Evolutionary conservation across 2,797 vertebrate species (phyloP), one percentile per base, ranked within the genome.

Genomic region (Cheirogaleus major): DNA sequence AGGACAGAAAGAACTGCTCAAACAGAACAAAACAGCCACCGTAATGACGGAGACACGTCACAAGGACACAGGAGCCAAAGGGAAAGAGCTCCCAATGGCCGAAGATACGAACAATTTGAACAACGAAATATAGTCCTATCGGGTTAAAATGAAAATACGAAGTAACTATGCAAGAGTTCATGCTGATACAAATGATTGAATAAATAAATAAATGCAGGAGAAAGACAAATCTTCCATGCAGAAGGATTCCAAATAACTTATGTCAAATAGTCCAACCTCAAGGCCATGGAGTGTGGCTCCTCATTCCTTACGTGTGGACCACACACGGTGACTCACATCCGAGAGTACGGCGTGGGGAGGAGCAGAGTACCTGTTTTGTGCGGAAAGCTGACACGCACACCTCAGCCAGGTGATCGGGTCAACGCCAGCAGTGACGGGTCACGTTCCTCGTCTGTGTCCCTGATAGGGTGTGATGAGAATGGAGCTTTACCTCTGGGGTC

Each of bases 381-480:
- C 41, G 13, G 73, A 81, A 20, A 69, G 12, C 52, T 22, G 35
- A 48, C 81, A 69, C 5, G 6, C 17, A 27, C 6, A 20, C 55
- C 11, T n/a, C 55, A 4, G 50, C 63, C 63, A 65, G 22, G 69
- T 1, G 8, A 43, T 2, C 2, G 9, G 5, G 61, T 52, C 72
- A 30, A 2, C 17, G 38, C 2, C 25, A 0, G 69, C 59, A 52
- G 38, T 32, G 52, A 2, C 2, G 27, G 38, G 7, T 27, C 69
- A 41, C 0, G 2, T 17, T 12, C 9, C 11, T 1, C 25, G 6
- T 1, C 3, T 2, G 18, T 17, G 13, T 8, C 63, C 45, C 41
- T 55, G 17, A 45, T 4, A 27, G 0, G 7, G 4, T 4, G 23
- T 1, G 13, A 70, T 10, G 14, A 50, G 32, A 50, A 23, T 5